A percentile compares a stretch with the other conserved stretches of the same genome.
Evolutionary conservation across 2,113 vertebrate species (phyloP).

Genomic region (Xiphorhynchus elegans): DNA sequence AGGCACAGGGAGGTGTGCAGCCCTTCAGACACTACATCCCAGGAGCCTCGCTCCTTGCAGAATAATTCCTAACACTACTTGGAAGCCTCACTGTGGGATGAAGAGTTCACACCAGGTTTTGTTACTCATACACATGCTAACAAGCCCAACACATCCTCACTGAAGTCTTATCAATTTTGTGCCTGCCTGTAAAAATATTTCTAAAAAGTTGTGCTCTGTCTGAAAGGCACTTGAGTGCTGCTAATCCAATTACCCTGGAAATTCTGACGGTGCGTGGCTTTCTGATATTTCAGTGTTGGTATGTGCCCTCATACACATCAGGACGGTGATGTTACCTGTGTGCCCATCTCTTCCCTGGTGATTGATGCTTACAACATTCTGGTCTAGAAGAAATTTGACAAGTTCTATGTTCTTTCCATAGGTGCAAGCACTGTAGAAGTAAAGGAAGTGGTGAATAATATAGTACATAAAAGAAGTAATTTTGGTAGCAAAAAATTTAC

Average conservation of each 20-base stretch:
- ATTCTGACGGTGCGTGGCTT: not conserved
- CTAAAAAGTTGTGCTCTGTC: not conserved
- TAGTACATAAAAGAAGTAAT: not conserved
- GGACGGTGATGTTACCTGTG: slow-evolving; percentile 78
- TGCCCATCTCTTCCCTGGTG: slow-evolving; percentile 94
- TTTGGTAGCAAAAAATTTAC: not conserved
- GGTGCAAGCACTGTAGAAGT: slow-evolving; percentile 85
- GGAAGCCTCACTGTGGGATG: not conserved
- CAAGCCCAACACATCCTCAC: not conserved
- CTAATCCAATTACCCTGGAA: not conserved
- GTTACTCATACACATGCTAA: not conserved
- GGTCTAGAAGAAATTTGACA: slow-evolving; percentile 90
- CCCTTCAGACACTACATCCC: not conserved
- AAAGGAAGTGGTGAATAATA: not conserved
- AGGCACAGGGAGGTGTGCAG: not conserved
- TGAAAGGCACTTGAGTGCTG: not conserved
- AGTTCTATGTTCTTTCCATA: slow-evolving; percentile 92
- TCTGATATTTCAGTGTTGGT: not conserved
- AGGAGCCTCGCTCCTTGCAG: not conserved
- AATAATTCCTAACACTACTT: not conserved
- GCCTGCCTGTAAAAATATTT: not conserved
- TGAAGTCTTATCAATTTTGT: not conserved
- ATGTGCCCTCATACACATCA: rapidly evolving
- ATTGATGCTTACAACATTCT: slow-evolving; percentile 88
- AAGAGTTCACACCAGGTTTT: not conserved